Base-by-base conservation (phyloP, 2,888 invertebrate species). In the Steinernema carpocapsae region DNA sequence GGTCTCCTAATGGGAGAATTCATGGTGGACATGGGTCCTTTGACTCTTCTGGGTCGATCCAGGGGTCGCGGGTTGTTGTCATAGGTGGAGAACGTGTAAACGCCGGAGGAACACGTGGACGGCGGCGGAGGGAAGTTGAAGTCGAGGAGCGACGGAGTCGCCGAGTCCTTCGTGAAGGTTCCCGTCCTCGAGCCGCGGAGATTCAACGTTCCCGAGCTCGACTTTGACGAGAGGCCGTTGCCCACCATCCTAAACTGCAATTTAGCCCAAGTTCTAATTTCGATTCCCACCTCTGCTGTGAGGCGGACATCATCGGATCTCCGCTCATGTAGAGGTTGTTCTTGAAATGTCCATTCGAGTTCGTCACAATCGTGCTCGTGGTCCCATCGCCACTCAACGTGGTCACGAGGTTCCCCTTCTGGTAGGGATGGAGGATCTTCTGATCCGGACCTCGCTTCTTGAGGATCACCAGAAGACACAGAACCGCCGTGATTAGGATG, bases 111-210 rank as follows among this genome's bases (percentile, higher is more conserved):
- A 29, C 72, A n/a, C 17, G 75, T 72, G n/a, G 77, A 64, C 26
- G 84, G 84, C 10, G 85, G 85, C 10, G 85, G 85, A 29, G 85
- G 85, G 70, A 85, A 85, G 70, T 84, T 79, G 72, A 85, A 82
- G 56, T 84, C 83, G 42, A 76, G 77, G 77, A 83, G 79, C 0
- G 83, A 79, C 14, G 79, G 80, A 22, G 64, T 64, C 4, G 64
- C 64, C 4, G 64, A 64, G 7, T 64, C 64, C 37, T 64, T 64
- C 17, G 24, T 64, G 64, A 64, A 64, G 29, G 64, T 64, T 17
- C 64, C 64, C 12, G 64, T 64, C 29, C 64, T 26, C 32, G 64
- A 64, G 32, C 64, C 64, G 32, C 64, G 29, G 64, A 64, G 64
- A 29, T 64, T 64, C 64, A 64, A 32, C 6, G 64, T 64, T 6